Evolutionary conservation across 2,888 invertebrate species (phyloP).

Genomic region (Andrena praecox): DNA sequence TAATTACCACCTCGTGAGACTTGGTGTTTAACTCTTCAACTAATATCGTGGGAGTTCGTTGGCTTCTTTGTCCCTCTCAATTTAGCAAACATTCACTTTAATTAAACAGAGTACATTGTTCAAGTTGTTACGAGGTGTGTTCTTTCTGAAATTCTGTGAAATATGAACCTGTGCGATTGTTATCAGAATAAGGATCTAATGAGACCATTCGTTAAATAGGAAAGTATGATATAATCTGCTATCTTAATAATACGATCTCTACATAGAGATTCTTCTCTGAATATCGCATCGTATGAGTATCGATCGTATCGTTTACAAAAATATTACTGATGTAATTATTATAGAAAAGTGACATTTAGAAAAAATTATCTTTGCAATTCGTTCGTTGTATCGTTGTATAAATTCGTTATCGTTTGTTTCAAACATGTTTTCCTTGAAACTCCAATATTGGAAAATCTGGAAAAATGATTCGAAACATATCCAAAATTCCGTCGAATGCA

Average conservation of each 20-base stretch:
- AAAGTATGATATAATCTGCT: slow-evolving; percentile 1
- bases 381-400: no score
- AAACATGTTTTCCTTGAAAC: no score
- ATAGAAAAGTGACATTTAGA: no score
- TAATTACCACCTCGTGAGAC: slow-evolving; percentile 49
- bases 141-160: slow-evolving; percentile 1
- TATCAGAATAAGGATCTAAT: neutral
- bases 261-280: no score
- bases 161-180: neutral
- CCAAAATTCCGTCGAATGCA: no score
- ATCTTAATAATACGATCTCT: neutral
- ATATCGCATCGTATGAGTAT: no score
- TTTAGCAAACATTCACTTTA: slow-evolving; percentile 9
- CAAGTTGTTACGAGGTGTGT: neutral
- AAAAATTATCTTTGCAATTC: no score
- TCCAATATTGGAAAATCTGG: no score
- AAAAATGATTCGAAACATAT: no score
- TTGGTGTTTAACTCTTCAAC: slow-evolving; percentile 45
- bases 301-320: no score
- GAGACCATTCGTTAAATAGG: neutral
- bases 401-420: no score
- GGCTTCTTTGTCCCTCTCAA: slow-evolving; percentile 18
- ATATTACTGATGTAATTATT: no score
- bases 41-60: slow-evolving; percentile 41
- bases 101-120: neutral